These are phyloP conservation scores for Drosophila fungiperda DNA, from an alignment of 2,888 invertebrate species.

Conservation along the genomic window DNA sequence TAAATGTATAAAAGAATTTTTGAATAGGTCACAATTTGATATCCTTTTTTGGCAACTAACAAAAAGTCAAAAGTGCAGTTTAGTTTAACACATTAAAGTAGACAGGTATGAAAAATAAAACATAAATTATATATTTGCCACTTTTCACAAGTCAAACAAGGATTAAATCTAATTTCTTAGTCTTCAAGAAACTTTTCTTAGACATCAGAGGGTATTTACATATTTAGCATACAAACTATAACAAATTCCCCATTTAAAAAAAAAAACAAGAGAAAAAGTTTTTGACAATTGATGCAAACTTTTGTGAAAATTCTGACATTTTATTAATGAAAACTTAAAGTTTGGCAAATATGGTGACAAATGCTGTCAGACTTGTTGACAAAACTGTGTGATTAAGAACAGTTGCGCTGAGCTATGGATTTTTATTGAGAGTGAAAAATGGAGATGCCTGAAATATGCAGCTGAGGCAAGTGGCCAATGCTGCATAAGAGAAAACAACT, in stretches of 20 bases:
- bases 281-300: slow-evolving; percentile 55
- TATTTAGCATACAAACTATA: background rate
- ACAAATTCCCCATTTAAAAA: background rate
- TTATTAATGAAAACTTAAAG: slow-evolving; percentile 61
- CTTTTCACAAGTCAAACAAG: background rate
- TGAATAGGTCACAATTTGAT: slow-evolving; percentile 2
- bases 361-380: slow-evolving; percentile 46
- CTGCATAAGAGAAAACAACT: slow-evolving; percentile 36
- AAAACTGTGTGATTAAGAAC: slow-evolving; percentile 23
- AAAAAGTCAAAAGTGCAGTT: slow-evolving; percentile 14
- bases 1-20: slow-evolving; percentile 14
- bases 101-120: background rate
- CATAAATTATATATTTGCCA: background rate
- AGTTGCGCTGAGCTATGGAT: slow-evolving; percentile 32
- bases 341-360: slow-evolving; percentile 43
- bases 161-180: background rate
- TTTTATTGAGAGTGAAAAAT: slow-evolving; percentile 46
- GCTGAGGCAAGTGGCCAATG: slow-evolving; percentile 37
- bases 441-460: slow-evolving; percentile 19
- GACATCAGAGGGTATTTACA: background rate
- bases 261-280: slow-evolving; percentile 31
- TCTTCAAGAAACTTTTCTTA: background rate
- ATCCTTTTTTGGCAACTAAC: slow-evolving; percentile 33
- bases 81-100: background rate
- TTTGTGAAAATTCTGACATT: slow-evolving; percentile 36